Evolutionary conservation across 2,113 vertebrate species (phyloP), one percentile per base, ranked within the genome.

Genomic region (Microcebus griseorufus): DNA sequence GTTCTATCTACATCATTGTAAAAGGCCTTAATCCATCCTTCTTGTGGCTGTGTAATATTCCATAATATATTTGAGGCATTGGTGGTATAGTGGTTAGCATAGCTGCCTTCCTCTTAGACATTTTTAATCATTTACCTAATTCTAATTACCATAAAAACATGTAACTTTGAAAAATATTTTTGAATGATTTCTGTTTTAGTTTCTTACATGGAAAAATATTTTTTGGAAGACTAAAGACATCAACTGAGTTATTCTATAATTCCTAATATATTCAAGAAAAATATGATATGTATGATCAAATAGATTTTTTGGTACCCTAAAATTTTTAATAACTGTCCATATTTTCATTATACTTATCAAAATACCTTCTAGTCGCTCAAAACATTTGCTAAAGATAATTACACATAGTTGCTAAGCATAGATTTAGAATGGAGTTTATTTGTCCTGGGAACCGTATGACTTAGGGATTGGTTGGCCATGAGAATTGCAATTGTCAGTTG

Each of bases 401-500:
- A 39, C 8, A 29, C 75, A 5, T 55, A 53, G 88, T 69, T 80
- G 9, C 48, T 90, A 37, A 88, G 20, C 39, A 48, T 34, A 80
- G 39, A 20, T 53, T 32, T 53, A 90, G 34, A 82, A 83, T 27
- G 5, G 39, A 96, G 48, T 55, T 20, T 45, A 4, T 78, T 84
- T 95, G 45, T 95, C 87, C 62, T 84, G n/a, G 27, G 60, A 73
- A 27, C 27, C 11, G 18, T 13, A 70, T 65, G 62, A 39, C 51
- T 53, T 70, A 76, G 62, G 51, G 53, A 80, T 17, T 81, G n/a
- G n/a, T 53, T 62, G 85, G 65, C 51, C 60, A 12, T 32, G 18
- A 32, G 42, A 91, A 81, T 39, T 76, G 7, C 6, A 69, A 34
- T 90, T 94, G 78, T 95, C 94, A 89, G 79, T 92, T 97, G 91